Percentiles rank a stretch among this genome's conserved stretches.
These are phyloP conservation scores for Drosophila seguyi DNA, from an alignment of 1,140 invertebrate species.

Conservation along the genomic window DNA sequence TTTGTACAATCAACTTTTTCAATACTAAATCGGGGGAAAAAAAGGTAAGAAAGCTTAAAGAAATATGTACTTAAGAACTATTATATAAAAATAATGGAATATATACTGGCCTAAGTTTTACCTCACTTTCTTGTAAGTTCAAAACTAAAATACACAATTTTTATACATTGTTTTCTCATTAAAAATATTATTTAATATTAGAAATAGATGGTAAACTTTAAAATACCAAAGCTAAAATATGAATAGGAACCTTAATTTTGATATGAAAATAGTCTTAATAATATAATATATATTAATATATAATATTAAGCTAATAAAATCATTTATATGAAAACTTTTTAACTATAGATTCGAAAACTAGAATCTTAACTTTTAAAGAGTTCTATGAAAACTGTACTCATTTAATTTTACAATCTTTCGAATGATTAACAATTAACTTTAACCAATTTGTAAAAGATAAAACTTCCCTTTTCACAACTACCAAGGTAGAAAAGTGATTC, in stretches of 20 bases:
- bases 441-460: not conserved
- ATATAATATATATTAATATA: no score
- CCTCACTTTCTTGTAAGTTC: not conserved
- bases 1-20: not conserved
- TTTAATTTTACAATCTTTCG: not conserved
- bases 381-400: not conserved
- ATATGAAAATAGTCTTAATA: not conserved
- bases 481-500: conserved; percentile 1
- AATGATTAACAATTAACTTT: not conserved
- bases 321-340: no score
- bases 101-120: not conserved
- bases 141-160: not conserved
- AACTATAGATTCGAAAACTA: not conserved
- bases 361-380: not conserved
- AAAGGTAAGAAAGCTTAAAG: not conserved
- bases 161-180: not conserved
- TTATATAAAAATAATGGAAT: not conserved
- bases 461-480: not conserved
- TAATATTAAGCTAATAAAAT: not conserved
- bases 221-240: not conserved
- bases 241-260: not conserved
- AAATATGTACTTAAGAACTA: not conserved
- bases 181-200: not conserved
- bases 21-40: not conserved
- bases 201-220: not conserved